Evolutionary conservation across 2,888 invertebrate species (phyloP).

Genomic region (Platycnemis pennipes): DNA sequence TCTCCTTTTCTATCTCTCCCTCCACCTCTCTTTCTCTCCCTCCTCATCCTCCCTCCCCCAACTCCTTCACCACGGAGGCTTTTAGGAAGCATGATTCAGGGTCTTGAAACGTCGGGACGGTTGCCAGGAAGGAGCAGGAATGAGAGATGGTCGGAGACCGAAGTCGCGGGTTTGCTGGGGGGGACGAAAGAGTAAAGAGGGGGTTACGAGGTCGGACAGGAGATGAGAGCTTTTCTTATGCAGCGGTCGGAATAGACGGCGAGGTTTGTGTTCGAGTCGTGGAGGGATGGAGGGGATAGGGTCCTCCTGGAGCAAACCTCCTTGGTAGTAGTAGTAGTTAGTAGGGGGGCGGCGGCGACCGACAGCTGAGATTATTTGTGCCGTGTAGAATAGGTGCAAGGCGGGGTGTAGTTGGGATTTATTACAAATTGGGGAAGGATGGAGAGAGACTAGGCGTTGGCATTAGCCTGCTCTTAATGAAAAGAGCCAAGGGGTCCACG

Average conservation of each 20-base stretch:
- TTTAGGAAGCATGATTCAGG: constrained; percentile 64
- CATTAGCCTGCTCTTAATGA: too few relatives aligned
- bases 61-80: background rate
- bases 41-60: background rate
- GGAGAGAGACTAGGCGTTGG: too few relatives aligned
- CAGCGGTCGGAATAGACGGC: constrained; percentile 54
- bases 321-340: too few relatives aligned
- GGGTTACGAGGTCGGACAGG: constrained; percentile 7
- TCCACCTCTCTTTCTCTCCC: background rate
- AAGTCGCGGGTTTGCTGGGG: background rate
- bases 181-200: background rate
- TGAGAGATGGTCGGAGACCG: constrained; percentile 2
- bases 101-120: constrained; percentile 54
- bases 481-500: too few relatives aligned
- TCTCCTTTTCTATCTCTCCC: constrained; percentile 4
- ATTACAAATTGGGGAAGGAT: too few relatives aligned
- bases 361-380: too few relatives aligned
- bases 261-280: background rate
- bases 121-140: constrained; percentile 33
- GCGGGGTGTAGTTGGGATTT: too few relatives aligned
- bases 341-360: too few relatives aligned
- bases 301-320: too few relatives aligned
- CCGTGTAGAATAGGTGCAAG: too few relatives aligned
- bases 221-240: constrained; percentile 9
- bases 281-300: background rate